Conservation (phyloP, 2,888 invertebrate species). For the Tenthredo amoena region DNA sequence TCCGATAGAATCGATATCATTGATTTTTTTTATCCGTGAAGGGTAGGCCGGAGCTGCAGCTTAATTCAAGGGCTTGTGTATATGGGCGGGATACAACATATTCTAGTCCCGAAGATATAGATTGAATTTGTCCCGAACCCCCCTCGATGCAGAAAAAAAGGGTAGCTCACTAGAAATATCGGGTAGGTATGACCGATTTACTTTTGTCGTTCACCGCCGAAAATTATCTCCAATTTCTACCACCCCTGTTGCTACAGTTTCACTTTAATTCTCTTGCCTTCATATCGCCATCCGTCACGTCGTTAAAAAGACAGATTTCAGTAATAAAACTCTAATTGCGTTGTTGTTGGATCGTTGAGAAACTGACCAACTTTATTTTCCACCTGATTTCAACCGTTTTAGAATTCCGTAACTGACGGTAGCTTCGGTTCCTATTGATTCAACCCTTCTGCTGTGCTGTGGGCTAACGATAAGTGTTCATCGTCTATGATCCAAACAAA, state of each 20-base stretch:
- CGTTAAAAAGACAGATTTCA: background rate
- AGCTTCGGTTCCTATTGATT: slow-evolving; percentile 23
- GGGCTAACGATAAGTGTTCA: background rate
- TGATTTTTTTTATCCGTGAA: slow-evolving; percentile 61
- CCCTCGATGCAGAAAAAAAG: background rate
- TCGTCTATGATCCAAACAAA: slow-evolving; percentile 39
- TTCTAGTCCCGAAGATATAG: slow-evolving; percentile 50
- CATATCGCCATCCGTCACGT: background rate
- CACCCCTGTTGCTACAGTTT: background rate
- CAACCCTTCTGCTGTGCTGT: slow-evolving; percentile 23
- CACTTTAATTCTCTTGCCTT: background rate
- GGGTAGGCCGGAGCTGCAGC: slow-evolving; percentile 56
- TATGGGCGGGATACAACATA: slow-evolving; percentile 72
- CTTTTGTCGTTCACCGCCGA: background rate
- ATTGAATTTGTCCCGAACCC: slow-evolving; percentile 54
- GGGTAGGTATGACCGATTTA: slow-evolving; percentile 6
- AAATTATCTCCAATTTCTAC: slow-evolving; percentile 1
- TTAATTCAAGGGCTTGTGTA: slow-evolving; percentile 52
- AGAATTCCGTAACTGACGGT: slow-evolving; percentile 18
- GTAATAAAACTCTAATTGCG: background rate
- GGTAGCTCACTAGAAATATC: slow-evolving; percentile 46
- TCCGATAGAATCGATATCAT: slow-evolving; percentile 65
- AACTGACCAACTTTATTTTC: background rate
- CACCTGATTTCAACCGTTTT: background rate
- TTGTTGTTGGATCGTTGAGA: background rate